phyloP scores from a whole-genome alignment of 2,113 vertebrate genomes.

The Gambusia holbrooki region DNA sequence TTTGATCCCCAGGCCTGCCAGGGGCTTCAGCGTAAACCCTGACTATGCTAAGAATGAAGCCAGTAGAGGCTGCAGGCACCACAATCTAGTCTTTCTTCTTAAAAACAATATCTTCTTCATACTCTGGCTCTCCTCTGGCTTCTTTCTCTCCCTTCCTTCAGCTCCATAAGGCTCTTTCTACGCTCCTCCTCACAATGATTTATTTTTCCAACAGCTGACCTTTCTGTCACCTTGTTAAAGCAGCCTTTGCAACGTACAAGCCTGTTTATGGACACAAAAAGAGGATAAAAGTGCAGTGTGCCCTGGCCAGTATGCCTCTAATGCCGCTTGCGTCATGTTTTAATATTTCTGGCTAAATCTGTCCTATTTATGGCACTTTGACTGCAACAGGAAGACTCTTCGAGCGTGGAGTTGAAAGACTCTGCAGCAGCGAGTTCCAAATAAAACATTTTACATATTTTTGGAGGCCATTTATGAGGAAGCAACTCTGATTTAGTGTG shows the following conservation, averaged over 20 bases:
- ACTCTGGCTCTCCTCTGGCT: background rate
- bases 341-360: slow-evolving; percentile 30
- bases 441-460: slow-evolving; percentile 18
- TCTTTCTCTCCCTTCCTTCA: slow-evolving; percentile 5
- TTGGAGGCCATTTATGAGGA: background rate
- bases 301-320: slow-evolving; percentile 26
- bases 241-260: slow-evolving; percentile 25
- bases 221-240: slow-evolving; percentile 55
- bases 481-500: slow-evolving; percentile 12
- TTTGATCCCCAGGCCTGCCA: slow-evolving; percentile 53
- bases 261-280: slow-evolving; percentile 31
- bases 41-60: slow-evolving; percentile 68
- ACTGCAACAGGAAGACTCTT: slow-evolving; percentile 13
- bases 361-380: slow-evolving; percentile 37
- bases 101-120: slow-evolving; percentile 53
- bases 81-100: slow-evolving; percentile 47
- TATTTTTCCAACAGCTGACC: slow-evolving; percentile 45
- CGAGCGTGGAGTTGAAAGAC: slow-evolving; percentile 5
- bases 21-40: slow-evolving; percentile 56
- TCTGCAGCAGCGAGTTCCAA: slow-evolving; percentile 34
- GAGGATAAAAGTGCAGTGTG: slow-evolving; percentile 20
- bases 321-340: slow-evolving; percentile 29
- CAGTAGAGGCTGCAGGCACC: slow-evolving; percentile 52
- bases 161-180: slow-evolving; percentile 1
- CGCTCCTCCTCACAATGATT: slow-evolving; percentile 13